Evolutionary conservation across 2,888 invertebrate genomes (phyloP), one percentile per base, ranked within the genome.

Genomic region (Automeris io): DNA sequence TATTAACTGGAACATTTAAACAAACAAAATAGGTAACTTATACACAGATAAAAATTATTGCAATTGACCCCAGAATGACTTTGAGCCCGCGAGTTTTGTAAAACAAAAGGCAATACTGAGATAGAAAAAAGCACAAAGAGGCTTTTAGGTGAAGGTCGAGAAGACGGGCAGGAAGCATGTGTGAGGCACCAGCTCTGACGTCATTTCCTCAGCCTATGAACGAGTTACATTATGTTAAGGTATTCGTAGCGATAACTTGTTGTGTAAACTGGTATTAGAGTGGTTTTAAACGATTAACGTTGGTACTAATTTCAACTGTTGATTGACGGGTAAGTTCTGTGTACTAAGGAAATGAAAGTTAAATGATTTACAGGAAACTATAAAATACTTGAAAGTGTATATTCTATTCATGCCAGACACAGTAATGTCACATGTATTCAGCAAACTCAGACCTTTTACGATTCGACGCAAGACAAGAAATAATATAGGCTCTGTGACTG

Each of bases 71-170:
- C 18, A 32, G 23, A 23, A 31, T 31, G 31, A 37, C 33, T 34
- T 33, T 33, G 33, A 21, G 18, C 13, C 7, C 26, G 18, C 9
- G 25, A 19, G 21, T 34, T 23, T 9, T 11, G 18, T 18, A 12
- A 32, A 23, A 31, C 31, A 37, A 37, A 37, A 26, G 37, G 11
- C 37, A 18, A 18, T 31, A 31, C 23, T 22, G 37, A 31, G 42
- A 49, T 35, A 51, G 29, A 49, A 41, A 47, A 45, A 50, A 45
- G 42, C 40, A 43, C 46, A 56, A 49, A 61, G 51, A 62, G 64
- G 61, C 64, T 71, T 73, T 68, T 70, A 61, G 80, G 78, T 78
- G 78, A 82, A 82, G 82, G 82, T 73, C 76, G 61, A 56, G 67
- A 61, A 60, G 69, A 70, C 62, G 54, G 53, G 57, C 70, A 73